These are phyloP conservation scores for Alexandromys fortis DNA, from an alignment of 2,113 vertebrate genomes.

Conservation along the genomic window DNA sequence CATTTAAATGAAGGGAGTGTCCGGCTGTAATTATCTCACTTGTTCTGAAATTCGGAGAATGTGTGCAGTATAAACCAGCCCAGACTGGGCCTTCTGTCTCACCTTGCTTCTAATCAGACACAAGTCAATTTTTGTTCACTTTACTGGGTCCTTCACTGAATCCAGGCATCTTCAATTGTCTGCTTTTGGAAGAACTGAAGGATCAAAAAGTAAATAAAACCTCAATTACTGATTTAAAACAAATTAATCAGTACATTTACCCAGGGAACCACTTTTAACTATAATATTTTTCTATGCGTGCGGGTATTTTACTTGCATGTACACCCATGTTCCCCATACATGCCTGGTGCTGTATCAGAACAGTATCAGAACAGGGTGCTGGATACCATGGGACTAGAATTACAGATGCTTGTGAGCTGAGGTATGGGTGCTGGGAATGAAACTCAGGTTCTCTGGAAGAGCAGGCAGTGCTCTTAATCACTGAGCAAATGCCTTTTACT, in stretches of 20 bases:
- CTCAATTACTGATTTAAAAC: not conserved
- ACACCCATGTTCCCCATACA: no score
- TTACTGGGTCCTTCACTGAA: constrained; percentile 26
- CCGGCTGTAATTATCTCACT: constrained; percentile 24
- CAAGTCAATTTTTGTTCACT: constrained; percentile 34
- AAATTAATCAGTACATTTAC: not conserved
- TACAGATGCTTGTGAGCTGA: no score
- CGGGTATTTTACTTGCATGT: no score
- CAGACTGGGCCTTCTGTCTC: not conserved
- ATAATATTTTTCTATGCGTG: not conserved
- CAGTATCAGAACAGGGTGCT: no score
- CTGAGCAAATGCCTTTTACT: not conserved
- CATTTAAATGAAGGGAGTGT: constrained; percentile 54
- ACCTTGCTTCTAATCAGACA: constrained; percentile 2
- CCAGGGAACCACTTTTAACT: not conserved
- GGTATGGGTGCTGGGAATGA: not conserved
- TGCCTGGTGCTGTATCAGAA: no score
- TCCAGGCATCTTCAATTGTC: not conserved
- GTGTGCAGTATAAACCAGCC: not conserved
- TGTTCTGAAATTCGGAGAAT: constrained; percentile 53
- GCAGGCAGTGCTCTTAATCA: not conserved
- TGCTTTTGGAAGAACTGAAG: not conserved
- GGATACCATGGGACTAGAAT: no score
- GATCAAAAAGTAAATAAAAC: not conserved
- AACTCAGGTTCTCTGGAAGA: not conserved